phyloP scores from a whole-genome alignment of 2,888 invertebrate species.

The Acronicta leporina region DNA sequence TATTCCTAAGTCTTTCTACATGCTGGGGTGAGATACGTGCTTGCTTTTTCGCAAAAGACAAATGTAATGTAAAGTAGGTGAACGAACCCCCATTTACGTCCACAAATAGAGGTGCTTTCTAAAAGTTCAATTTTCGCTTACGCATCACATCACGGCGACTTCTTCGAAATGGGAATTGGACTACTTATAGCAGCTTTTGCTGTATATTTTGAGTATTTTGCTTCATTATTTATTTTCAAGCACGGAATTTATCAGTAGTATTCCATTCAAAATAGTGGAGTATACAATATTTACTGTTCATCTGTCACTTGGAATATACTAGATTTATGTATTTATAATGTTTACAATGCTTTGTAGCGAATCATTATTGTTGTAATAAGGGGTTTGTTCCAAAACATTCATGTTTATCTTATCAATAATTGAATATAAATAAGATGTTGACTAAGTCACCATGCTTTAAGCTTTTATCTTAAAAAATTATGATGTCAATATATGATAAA shows the following conservation, averaged over 20 bases:
- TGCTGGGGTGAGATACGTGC: constrained; percentile 4
- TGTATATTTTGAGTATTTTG: constrained; percentile 1
- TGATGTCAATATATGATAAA: no score
- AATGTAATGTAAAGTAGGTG: constrained; percentile 53
- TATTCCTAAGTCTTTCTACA: constrained; percentile 8
- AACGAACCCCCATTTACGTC: constrained; percentile 60
- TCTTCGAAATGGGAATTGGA: constrained; percentile 24
- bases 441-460: no score
- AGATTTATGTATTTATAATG: no score
- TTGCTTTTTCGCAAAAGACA: constrained; percentile 19
- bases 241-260: constrained; percentile 3
- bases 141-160: constrained; percentile 37
- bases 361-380: no score
- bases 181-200: constrained; percentile 1
- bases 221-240: constrained; percentile 18
- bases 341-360: no score
- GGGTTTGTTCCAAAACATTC: not conserved
- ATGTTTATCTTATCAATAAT: not conserved
- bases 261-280: not conserved
- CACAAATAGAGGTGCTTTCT: constrained; percentile 59
- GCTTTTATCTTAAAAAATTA: no score
- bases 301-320: not conserved
- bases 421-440: no score
- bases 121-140: constrained; percentile 56
- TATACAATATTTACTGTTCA: constrained; percentile 8